Conservation (phyloP, 2,797 vertebrate species). For the Cheirogaleus major region DNA sequence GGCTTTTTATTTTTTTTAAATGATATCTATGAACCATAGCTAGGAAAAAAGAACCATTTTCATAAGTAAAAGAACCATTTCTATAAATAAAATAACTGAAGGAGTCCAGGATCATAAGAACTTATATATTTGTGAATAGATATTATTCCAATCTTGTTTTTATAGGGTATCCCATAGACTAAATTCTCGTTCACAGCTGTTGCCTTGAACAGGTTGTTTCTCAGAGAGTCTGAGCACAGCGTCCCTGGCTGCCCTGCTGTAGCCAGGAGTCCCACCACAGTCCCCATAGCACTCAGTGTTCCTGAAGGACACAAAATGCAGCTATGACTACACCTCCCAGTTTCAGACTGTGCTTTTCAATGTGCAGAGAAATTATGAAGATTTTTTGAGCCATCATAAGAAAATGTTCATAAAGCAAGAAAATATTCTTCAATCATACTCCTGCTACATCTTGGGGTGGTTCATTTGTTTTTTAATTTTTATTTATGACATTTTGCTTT, state of each 20-base stretch:
- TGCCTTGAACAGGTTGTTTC: background rate
- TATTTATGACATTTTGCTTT: background rate
- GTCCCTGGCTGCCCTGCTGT: background rate
- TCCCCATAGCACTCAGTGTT: background rate
- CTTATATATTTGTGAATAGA: background rate
- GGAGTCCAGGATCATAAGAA: background rate
- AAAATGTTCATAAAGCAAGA: background rate
- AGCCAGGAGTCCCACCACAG: background rate
- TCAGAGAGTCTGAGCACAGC: background rate
- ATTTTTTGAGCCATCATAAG: background rate
- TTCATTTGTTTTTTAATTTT: background rate
- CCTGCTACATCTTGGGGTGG: background rate
- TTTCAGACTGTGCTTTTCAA: background rate
- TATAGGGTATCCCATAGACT: background rate
- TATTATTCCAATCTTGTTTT: background rate
- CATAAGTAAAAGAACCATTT: background rate
- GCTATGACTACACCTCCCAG: background rate
- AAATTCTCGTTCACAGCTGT: background rate
- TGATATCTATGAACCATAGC: background rate
- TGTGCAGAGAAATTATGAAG: background rate
- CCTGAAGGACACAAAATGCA: slow-evolving; percentile 32
- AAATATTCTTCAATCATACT: background rate
- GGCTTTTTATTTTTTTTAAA: background rate
- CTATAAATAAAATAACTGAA: background rate
- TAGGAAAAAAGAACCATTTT: background rate